Conservation (phyloP, 1,140 invertebrate genomes). For the Oryctes rhinoceros region DNA sequence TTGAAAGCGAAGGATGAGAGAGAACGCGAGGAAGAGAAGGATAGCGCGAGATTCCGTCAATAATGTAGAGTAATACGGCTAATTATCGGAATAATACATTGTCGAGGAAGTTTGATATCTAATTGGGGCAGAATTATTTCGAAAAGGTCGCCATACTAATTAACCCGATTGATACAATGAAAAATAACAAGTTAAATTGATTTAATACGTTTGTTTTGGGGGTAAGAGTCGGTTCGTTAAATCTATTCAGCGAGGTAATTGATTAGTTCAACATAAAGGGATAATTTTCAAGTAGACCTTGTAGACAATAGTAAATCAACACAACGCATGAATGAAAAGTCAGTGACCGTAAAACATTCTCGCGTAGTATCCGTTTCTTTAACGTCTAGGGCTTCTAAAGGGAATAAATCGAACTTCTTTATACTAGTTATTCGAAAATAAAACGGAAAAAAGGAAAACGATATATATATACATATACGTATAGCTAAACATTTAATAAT, state of each 20-base stretch:
- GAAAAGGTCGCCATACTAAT: too few species aligned
- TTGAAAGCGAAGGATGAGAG: too few species aligned
- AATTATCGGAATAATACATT: too few species aligned
- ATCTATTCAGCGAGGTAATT: not conserved
- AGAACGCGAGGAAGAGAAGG: too few species aligned
- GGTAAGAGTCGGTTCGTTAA: not conserved
- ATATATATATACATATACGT: not conserved
- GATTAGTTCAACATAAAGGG: not conserved
- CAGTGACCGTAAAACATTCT: not conserved
- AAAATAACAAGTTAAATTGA: too few species aligned
- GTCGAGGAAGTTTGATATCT: too few species aligned
- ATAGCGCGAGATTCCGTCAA: too few species aligned
- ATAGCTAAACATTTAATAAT: not conserved
- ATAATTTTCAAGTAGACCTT: not conserved
- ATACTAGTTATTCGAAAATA: slow-evolving; percentile 22
- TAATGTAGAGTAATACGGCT: too few species aligned
- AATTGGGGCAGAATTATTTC: too few species aligned
- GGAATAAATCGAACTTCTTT: not conserved
- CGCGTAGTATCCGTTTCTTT: not conserved
- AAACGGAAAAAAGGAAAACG: not conserved
- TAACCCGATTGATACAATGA: too few species aligned
- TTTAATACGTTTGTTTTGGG: not conserved
- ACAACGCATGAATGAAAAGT: not conserved
- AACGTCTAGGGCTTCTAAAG: too few species aligned
- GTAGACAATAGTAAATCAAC: not conserved